phyloP scores from a whole-genome alignment of 2,113 vertebrate species.

The Corythoichthys intestinalis region DNA sequence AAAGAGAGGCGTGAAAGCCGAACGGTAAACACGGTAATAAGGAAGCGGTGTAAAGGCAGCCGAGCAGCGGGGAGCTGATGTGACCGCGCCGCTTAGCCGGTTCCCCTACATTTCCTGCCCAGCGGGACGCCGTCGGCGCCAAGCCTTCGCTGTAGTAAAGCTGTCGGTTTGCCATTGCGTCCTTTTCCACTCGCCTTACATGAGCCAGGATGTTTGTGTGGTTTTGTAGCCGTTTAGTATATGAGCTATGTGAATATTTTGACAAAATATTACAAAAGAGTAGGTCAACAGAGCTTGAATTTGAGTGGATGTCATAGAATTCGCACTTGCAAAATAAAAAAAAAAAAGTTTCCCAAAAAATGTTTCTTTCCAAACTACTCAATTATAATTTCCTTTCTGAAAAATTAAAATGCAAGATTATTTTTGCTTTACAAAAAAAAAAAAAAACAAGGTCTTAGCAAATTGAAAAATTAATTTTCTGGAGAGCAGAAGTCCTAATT shows the following conservation, averaged over 20 bases:
- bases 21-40: constrained; percentile 92
- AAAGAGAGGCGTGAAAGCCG: constrained; percentile 83
- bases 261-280: neutral
- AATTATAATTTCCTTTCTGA: too few relatives aligned
- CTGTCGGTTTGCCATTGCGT: constrained; percentile 73
- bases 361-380: too few relatives aligned
- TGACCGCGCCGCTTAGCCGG: constrained; percentile 81
- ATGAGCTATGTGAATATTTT: neutral
- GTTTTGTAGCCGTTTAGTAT: neutral
- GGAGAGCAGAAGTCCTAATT: too few relatives aligned
- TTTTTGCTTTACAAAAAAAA: too few relatives aligned
- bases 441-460: too few relatives aligned
- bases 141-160: constrained; percentile 64
- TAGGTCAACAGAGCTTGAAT: neutral
- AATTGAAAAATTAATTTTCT: too few relatives aligned
- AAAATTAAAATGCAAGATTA: too few relatives aligned
- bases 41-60: constrained; percentile 86
- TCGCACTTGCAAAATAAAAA: neutral
- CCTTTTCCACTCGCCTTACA: constrained; percentile 30
- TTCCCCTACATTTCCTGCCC: constrained; percentile 93
- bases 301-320: neutral
- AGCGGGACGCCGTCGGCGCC: constrained; percentile 74
- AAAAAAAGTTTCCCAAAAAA: too few relatives aligned
- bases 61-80: constrained; percentile 90
- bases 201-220: neutral